Evolutionary conservation across 1,140 invertebrate species (phyloP).

Genomic region (Drosophila ercepeae): DNA sequence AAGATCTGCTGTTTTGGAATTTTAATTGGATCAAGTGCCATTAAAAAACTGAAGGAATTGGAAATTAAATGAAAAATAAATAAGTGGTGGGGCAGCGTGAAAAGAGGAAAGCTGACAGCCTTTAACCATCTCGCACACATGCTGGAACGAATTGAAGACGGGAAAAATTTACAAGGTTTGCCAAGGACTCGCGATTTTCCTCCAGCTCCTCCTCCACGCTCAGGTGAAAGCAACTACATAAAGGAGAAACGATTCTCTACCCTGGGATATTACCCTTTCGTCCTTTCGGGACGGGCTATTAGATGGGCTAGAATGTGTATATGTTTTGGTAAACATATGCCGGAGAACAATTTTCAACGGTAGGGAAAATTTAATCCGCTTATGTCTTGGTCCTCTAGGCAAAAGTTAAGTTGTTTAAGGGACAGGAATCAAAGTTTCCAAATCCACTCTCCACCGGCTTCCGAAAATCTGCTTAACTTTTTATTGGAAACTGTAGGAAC

Average conservation of each 20-base stretch:
- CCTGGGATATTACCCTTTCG: constrained; percentile 1
- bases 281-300: constrained; percentile 17
- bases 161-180: constrained; percentile 54
- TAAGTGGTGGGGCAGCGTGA: constrained; percentile 4
- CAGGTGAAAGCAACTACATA: constrained; percentile 13
- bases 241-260: constrained; percentile 1
- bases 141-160: constrained; percentile 49
- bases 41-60: constrained; percentile 64
- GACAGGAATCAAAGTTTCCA: constrained; percentile 32
- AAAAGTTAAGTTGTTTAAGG: constrained; percentile 68
- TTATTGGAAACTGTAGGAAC: constrained; percentile 48
- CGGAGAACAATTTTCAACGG: constrained; percentile 11
- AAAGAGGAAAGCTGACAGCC: background rate
- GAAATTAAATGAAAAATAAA: constrained; percentile 72
- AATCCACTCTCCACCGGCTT: constrained; percentile 5
- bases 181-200: constrained; percentile 27
- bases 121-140: constrained; percentile 52
- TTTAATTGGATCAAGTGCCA: constrained; percentile 77
- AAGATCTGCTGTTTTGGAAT: constrained; percentile 59
- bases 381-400: constrained; percentile 58
- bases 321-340: constrained; percentile 34
- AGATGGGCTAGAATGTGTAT: constrained; percentile 9
- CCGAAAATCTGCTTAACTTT: constrained; percentile 71
- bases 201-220: constrained; percentile 13
- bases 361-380: constrained; percentile 65